These are phyloP conservation scores for Idaea dimidiata DNA, from an alignment of 2,888 invertebrate genomes.

Conservation along the genomic window DNA sequence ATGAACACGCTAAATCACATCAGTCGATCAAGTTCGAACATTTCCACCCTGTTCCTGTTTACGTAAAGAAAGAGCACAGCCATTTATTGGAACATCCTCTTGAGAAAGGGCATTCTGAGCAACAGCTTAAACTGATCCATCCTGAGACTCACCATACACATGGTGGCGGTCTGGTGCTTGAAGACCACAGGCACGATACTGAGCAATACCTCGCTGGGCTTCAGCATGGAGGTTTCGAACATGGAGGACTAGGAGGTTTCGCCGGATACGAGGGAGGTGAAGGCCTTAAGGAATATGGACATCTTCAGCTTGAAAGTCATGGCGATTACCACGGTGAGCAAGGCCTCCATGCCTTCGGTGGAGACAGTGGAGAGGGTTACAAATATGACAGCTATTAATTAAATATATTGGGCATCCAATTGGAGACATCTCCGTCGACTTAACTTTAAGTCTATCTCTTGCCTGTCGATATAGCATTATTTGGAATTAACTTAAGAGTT, in stretches of 20 bases:
- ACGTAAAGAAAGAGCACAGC: conserved; percentile 84
- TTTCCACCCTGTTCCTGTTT: conserved; percentile 85
- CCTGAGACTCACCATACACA: conserved; percentile 82
- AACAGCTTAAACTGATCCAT: conserved; percentile 81
- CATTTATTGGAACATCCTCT: conserved; percentile 84
- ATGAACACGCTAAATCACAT: conserved; percentile 85
- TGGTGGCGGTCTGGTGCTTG: conserved; percentile 81
- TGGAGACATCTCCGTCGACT: conserved; percentile 43
- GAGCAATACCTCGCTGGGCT: conserved; percentile 53
- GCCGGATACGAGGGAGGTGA: conserved; percentile 62
- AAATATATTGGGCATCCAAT: conserved; percentile 42
- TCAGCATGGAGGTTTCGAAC: conserved; percentile 48
- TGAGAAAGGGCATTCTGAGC: conserved; percentile 82
- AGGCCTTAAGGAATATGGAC: conserved; percentile 63
- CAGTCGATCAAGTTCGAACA: conserved; percentile 86
- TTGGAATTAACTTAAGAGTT: conserved; percentile 39
- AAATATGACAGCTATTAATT: conserved; percentile 66
- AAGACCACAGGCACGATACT: conserved; percentile 76
- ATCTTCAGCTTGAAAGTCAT: conserved; percentile 54
- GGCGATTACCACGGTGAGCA: conserved; percentile 57
- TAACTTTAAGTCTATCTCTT: conserved; percentile 54
- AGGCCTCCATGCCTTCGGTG: conserved; percentile 46
- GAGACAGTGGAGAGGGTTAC: conserved; percentile 59
- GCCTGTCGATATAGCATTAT: conserved; percentile 55
- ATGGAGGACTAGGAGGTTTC: conserved; percentile 43